A percentile compares a stretch with the other conserved stretches of the same genome.
Evolutionary conservation across 1,140 invertebrate genomes (phyloP).

Genomic region (Eriocheir sinensis): DNA sequence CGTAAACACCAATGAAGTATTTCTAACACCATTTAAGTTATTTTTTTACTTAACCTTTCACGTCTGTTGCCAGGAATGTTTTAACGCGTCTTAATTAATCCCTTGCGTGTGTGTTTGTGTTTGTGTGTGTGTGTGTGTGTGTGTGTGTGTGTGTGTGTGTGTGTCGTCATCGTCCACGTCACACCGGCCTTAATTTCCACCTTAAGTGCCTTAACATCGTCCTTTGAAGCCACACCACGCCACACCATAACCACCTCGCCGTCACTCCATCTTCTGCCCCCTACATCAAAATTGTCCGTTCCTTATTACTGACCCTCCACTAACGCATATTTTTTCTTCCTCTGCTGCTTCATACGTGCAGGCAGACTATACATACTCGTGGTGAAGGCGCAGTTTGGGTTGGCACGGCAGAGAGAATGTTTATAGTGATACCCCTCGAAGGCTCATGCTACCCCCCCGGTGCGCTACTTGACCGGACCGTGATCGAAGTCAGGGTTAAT

Average conservation of each 20-base stretch:
- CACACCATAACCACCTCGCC: too few relatives aligned
- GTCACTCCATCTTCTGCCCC: too few relatives aligned
- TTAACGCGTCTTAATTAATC: not conserved
- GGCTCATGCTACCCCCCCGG: slow-evolving; percentile 5
- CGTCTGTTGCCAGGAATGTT: not conserved
- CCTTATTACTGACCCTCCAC: too few relatives aligned
- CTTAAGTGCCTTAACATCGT: too few relatives aligned
- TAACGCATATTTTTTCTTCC: not conserved
- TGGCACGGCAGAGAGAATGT: not conserved
- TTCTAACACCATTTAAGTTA: not conserved
- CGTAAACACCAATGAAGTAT: not conserved
- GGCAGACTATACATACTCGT: not conserved
- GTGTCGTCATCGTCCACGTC: not conserved
- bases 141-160: slow-evolving; percentile 22
- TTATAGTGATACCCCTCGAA: not conserved
- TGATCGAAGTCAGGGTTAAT: slow-evolving; percentile 24
- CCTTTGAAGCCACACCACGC: too few relatives aligned
- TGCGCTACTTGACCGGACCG: not conserved
- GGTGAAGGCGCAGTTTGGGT: not conserved
- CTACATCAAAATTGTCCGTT: too few relatives aligned
- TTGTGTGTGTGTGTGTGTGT: not conserved
- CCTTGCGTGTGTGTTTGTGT: not conserved
- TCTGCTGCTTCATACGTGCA: not conserved
- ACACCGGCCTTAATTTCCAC: too few relatives aligned
- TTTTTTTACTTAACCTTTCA: too few relatives aligned